Conservation (phyloP, 2,113 vertebrate species). For the Neogobius melanostomus region DNA sequence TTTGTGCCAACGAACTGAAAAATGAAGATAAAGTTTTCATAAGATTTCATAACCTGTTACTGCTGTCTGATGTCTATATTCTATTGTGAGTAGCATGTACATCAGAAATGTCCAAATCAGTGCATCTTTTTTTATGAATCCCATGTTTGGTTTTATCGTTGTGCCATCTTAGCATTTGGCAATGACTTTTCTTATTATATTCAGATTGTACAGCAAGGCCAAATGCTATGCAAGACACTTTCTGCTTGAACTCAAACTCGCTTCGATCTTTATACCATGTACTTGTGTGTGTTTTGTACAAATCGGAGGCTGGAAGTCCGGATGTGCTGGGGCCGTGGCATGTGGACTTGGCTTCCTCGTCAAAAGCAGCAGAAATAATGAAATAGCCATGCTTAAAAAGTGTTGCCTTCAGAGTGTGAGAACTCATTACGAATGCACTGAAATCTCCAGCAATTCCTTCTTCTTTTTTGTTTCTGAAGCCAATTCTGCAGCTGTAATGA, state of each 20-base stretch:
- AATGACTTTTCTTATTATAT: conserved; percentile 53
- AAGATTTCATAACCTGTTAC: not conserved
- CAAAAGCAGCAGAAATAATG: conserved; percentile 57
- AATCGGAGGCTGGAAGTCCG: conserved; percentile 50
- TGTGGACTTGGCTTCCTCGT: conserved; percentile 48
- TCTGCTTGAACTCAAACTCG: conserved; percentile 35
- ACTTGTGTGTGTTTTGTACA: conserved; percentile 55
- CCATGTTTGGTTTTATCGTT: not conserved
- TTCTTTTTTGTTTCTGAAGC: conserved; percentile 29
- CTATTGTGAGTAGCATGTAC: not conserved
- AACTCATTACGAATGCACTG: conserved; percentile 66
- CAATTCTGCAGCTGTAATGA: conserved; percentile 20
- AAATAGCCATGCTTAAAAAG: conserved; percentile 71
- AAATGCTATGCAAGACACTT: conserved; percentile 80
- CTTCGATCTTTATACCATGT: conserved; percentile 50
- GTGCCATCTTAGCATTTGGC: conserved; percentile 68
- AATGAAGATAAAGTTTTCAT: not conserved
- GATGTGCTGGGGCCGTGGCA: conserved; percentile 47
- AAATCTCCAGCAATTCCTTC: conserved; percentile 48
- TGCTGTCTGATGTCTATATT: not conserved
- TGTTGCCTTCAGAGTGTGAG: conserved; percentile 72
- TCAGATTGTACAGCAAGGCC: conserved; percentile 63
- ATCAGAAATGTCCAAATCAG: not conserved
- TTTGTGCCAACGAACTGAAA: not conserved
- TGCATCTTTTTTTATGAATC: conserved; percentile 17